phyloP scores from a whole-genome alignment of 2,888 invertebrate genomes.

The Trimorus sp. region DNA sequence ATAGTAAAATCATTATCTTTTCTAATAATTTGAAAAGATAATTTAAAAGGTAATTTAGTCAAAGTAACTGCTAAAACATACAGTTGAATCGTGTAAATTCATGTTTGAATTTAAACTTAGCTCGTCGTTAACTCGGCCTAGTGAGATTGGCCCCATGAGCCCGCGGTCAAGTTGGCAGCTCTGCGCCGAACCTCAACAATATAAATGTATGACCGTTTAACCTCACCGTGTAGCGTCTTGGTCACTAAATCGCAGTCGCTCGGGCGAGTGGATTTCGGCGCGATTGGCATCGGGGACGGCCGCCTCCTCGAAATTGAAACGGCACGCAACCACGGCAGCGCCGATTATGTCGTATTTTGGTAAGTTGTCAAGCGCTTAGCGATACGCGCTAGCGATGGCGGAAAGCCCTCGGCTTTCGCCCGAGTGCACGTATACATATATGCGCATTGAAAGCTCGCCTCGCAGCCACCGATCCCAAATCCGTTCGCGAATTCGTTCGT shows the following conservation, averaged over 20 bases:
- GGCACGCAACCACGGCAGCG: constrained; percentile 22
- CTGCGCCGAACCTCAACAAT: constrained; percentile 38
- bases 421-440: constrained; percentile 21
- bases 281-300: constrained; percentile 37
- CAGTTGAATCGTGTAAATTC: too few relatives aligned
- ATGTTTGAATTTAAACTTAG: too few relatives aligned
- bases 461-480: constrained; percentile 10
- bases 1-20: too few relatives aligned
- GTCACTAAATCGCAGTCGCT: constrained; percentile 44
- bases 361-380: constrained; percentile 42
- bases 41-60: too few relatives aligned
- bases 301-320: constrained; percentile 9
- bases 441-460: constrained; percentile 32
- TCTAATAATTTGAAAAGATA: too few relatives aligned
- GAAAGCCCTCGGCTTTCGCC: constrained; percentile 11
- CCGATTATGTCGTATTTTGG: constrained; percentile 56
- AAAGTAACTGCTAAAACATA: too few relatives aligned
- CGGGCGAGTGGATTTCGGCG: constrained; percentile 42
- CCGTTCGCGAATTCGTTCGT: constrained; percentile 12
- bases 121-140: neutral
- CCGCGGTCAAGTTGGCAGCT: constrained; percentile 26
- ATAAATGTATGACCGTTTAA: constrained; percentile 60
- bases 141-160: neutral
- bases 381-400: neutral
- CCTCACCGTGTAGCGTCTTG: constrained; percentile 57